Conservation (phyloP, 1,140 invertebrate genomes). For the Bombus difficillimus region DNA sequence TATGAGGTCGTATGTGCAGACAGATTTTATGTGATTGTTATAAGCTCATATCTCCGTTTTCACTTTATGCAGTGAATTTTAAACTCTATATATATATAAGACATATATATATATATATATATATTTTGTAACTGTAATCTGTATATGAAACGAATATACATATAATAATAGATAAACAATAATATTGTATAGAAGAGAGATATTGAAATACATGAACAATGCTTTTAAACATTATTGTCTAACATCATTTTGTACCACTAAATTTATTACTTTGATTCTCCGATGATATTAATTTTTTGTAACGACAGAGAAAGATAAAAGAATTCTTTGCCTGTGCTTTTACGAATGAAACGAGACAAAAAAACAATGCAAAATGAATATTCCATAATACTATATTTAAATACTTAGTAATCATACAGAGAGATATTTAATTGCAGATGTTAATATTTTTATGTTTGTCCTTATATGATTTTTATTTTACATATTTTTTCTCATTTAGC, state of each 20-base stretch:
- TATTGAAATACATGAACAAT: constrained; percentile 83
- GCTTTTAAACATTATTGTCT: constrained; percentile 83
- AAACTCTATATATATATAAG: constrained; percentile 74
- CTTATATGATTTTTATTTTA: constrained; percentile 52
- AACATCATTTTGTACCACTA: constrained; percentile 82
- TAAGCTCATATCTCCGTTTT: constrained; percentile 62
- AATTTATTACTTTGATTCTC: constrained; percentile 71
- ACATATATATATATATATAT: constrained; percentile 46
- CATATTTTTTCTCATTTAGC: constrained; percentile 56
- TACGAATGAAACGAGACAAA: background rate
- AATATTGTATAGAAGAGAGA: constrained; percentile 83
- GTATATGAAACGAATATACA: constrained; percentile 79
- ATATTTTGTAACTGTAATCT: constrained; percentile 79
- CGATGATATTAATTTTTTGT: constrained; percentile 58
- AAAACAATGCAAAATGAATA: background rate
- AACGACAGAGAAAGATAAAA: background rate
- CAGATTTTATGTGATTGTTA: constrained; percentile 63
- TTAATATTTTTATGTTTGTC: constrained; percentile 43
- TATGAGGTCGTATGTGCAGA: constrained; percentile 48
- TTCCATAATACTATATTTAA: constrained; percentile 27
- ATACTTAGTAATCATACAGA: constrained; percentile 22
- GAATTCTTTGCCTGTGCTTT: constrained; percentile 26
- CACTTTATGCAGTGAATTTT: constrained; percentile 76
- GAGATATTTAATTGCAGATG: constrained; percentile 21
- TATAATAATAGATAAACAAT: constrained; percentile 79